Conservation (phyloP, 2,888 invertebrate species). For the Rotaria magnacalcarata region DNA sequence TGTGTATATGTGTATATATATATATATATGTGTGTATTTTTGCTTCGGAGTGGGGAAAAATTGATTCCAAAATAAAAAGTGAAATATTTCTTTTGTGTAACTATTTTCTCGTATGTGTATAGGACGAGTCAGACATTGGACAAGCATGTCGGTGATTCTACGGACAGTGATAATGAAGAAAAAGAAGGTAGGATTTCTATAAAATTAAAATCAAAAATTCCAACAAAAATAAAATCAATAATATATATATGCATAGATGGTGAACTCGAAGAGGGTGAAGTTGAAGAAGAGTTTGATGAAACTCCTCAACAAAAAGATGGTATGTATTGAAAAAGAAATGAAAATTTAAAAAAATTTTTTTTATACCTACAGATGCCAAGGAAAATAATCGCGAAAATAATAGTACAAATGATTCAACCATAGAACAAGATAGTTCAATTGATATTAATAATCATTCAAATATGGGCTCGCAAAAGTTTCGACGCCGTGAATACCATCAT, state of each 20-base stretch:
- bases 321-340: neutral
- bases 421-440: neutral
- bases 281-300: constrained; percentile 29
- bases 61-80: neutral
- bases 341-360: neutral
- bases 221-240: neutral
- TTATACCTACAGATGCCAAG: neutral
- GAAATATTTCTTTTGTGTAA: neutral
- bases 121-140: constrained; percentile 9
- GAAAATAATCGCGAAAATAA: constrained; percentile 6
- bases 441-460: neutral
- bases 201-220: neutral
- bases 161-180: constrained; percentile 36
- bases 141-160: constrained; percentile 22
- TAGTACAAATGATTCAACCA: neutral
- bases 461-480: neutral
- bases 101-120: neutral
- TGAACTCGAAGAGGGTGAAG: constrained; percentile 36
- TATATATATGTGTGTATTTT: neutral
- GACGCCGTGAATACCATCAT: constrained; percentile 5
- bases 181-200: constrained; percentile 27
- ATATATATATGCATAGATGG: constrained; percentile 9
- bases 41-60: neutral
- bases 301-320: constrained; percentile 26
- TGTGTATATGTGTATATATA: neutral